These are phyloP conservation scores for Aphaenogaster floridana DNA, from an alignment of 1,140 invertebrate species.

Conservation along the genomic window DNA sequence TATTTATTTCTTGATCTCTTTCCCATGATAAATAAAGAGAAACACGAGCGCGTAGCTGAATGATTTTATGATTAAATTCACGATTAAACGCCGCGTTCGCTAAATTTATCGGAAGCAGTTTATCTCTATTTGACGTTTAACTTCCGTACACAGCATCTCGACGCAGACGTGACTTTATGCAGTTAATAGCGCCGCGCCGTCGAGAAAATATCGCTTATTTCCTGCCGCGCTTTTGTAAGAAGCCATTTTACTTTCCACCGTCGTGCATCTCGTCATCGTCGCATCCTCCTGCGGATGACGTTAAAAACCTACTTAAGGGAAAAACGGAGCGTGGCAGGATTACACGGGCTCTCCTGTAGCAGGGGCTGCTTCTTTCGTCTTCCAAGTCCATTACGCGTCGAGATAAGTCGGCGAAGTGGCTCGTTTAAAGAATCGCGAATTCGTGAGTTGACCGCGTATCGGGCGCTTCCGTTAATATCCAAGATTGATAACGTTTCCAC, in stretches of 20 bases:
- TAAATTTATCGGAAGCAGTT: conserved; percentile 10
- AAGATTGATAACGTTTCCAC: conserved; percentile 44
- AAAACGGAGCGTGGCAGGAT: conserved; percentile 13
- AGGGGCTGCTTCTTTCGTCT: background rate
- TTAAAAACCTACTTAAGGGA: conserved; percentile 52
- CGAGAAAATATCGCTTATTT: conserved; percentile 39
- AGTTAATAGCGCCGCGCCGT: conserved; percentile 17
- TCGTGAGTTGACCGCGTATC: conserved; percentile 38
- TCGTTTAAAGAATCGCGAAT: conserved; percentile 30
- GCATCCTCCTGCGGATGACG: conserved; percentile 32
- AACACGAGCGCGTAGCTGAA: background rate
- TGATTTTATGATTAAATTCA: background rate
- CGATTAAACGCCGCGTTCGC: background rate
- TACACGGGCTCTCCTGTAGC: background rate
- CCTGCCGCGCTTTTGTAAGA: conserved; percentile 29
- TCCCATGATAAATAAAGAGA: background rate
- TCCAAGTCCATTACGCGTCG: conserved; percentile 16
- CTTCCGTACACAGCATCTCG: background rate
- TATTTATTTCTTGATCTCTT: background rate
- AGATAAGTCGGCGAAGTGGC: conserved; percentile 7
- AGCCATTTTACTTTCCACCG: conserved; percentile 20
- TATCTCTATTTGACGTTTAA: conserved; percentile 31
- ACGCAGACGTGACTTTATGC: conserved; percentile 8
- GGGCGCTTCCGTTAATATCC: conserved; percentile 32
- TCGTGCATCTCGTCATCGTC: conserved; percentile 35